Evolutionary conservation across 2,797 vertebrate genomes (phyloP).

Genomic region (Xenops minutus): DNA sequence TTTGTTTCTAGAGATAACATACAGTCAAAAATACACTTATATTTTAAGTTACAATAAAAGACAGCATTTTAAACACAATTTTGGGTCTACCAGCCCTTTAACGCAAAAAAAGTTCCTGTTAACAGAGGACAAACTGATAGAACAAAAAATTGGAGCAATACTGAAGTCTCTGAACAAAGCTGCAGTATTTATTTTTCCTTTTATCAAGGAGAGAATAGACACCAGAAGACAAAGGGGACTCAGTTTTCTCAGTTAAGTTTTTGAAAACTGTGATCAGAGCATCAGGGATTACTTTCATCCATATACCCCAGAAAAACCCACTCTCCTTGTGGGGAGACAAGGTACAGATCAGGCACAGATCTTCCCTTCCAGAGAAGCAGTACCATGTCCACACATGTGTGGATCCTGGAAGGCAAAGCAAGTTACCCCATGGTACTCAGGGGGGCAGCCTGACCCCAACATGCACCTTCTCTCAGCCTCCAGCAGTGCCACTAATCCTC

Average conservation of each 20-base stretch:
- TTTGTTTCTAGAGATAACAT: background rate
- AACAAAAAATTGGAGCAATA: background rate
- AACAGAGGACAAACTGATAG: background rate
- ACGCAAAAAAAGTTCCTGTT: background rate
- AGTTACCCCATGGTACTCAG: background rate
- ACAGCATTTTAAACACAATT: conserved; percentile 29
- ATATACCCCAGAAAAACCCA: background rate
- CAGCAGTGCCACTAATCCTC: background rate
- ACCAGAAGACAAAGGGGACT: background rate
- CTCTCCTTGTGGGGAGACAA: background rate
- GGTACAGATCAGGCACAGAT: background rate
- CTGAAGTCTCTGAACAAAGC: background rate
- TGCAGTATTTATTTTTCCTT: background rate
- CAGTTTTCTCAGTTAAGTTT: background rate
- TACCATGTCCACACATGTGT: background rate
- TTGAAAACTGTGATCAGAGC: background rate
- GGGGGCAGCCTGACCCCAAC: background rate
- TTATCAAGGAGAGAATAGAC: background rate
- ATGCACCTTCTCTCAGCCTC: background rate
- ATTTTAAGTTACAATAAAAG: conserved; percentile 23
- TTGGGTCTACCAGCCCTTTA: conserved; percentile 2
- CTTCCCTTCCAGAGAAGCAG: background rate
- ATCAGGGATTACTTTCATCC: background rate
- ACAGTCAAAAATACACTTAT: conserved; percentile 22
- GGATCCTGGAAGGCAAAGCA: background rate